Evolutionary conservation across 1,140 invertebrate genomes (phyloP).

Genomic region (Meloidogyne hapla): DNA sequence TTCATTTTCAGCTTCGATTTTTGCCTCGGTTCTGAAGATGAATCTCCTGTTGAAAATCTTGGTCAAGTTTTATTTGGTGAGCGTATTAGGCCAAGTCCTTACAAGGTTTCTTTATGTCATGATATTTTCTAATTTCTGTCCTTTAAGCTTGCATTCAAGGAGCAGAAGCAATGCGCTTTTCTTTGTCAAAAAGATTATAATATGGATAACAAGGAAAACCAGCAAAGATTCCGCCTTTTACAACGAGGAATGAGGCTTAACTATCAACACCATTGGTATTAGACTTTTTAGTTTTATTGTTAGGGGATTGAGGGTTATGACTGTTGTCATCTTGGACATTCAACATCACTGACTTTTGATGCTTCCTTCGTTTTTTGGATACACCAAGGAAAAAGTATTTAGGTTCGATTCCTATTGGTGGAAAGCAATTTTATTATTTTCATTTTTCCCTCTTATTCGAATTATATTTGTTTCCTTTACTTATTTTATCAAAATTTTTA

Average conservation of each 20-base stretch:
- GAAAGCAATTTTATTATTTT: slow-evolving; percentile 10
- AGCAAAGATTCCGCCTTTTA: slow-evolving; percentile 76
- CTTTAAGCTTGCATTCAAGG: slow-evolving; percentile 69
- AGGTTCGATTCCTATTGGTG: background rate
- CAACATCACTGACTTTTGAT: too few species aligned
- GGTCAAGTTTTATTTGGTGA: slow-evolving; percentile 98
- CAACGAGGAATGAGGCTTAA: slow-evolving; percentile 90
- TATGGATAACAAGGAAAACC: slow-evolving; percentile 70
- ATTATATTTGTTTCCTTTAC: background rate
- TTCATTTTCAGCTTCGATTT: slow-evolving; percentile 79
- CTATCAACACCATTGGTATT: slow-evolving; percentile 94
- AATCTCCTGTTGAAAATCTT: slow-evolving; percentile 89
- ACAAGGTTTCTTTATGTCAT: slow-evolving; percentile 69
- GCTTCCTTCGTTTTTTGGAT: background rate
- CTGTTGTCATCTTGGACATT: too few species aligned
- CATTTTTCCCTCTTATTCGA: slow-evolving; percentile 13
- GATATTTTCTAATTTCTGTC: slow-evolving; percentile 6
- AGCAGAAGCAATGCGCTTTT: slow-evolving; percentile 73
- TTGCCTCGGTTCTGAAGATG: slow-evolving; percentile 73
- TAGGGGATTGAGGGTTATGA: too few species aligned
- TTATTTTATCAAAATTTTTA: background rate
- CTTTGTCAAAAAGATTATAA: slow-evolving; percentile 77
- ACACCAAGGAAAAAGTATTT: background rate
- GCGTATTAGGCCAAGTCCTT: slow-evolving; percentile 85
- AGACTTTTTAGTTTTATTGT: slow-evolving; percentile 4